Base-by-base conservation (phyloP, 2,888 invertebrate species). In the Andrena praecox region DNA sequence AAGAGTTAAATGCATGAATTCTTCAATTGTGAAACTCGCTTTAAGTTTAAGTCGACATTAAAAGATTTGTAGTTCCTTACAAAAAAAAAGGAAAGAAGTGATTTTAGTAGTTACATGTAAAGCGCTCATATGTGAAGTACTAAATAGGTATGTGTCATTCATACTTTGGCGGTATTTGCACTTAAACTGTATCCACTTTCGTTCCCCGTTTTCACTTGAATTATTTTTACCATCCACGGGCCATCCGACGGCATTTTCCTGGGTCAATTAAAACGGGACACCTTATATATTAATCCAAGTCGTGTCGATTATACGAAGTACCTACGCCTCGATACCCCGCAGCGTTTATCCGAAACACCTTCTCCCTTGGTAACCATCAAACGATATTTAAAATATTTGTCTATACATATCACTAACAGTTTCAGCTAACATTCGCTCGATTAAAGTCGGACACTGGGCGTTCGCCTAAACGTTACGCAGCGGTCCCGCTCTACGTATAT, bases 381-480 rank as follows among this genome's bases (percentile, higher is more conserved):
- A 54, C n/a, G 7, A 54, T 54, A 10, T 54, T 24, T 10, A 8
- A 20, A 54, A 6, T 24, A 20, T 54, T 54, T 24, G 8, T 54
- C 54, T 24, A 54, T 3, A 12, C 3, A 42, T 12, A 54, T 27
- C 54, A 8, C 20, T 24, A 27, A 56, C 20, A 8, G 56, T 56
- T 27, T 56, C 10, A 10, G 20, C 27, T 10, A 56, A 56, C 0
- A 24, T 56, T 56, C 56, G 12, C 10, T 56, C 27, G 56, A 12
- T 56, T 56, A 56, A 27, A 56, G 12, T 56, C 24, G 12, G 56
- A 12, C 56, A 56, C 24, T 27, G 24, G 3, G 4, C 56, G 10
- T 56, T 27, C 6, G 20, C 20, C 62, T 48, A 67, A 86, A 81
- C 50, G 68, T 78, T 79, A 79, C 35, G 48, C 59, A 42, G 42